A percentile compares a stretch with the other conserved stretches of the same genome.
Conservation (phyloP, 2,888 invertebrate genomes). For the Dicycla oo region DNA sequence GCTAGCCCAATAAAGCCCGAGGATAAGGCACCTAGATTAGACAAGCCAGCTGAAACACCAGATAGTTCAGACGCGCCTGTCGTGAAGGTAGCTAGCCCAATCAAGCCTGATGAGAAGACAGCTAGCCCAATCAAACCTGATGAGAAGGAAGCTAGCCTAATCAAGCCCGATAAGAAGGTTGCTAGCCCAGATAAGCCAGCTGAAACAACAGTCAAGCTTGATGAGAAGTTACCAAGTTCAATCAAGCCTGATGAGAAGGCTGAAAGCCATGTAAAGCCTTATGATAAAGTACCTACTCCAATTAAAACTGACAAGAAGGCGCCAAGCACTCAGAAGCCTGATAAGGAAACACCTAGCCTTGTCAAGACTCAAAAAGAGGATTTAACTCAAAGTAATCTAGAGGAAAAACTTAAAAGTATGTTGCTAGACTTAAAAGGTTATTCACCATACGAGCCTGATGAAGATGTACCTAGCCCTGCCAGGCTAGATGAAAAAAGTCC, state of each 20-base stretch:
- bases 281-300: constrained; percentile 11
- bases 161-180: constrained; percentile 4
- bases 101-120: not conserved
- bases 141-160: not conserved
- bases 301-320: constrained; percentile 9
- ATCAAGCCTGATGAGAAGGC: not conserved
- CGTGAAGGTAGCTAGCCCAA: not conserved
- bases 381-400: constrained; percentile 7
- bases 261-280: constrained; percentile 4
- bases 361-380: constrained; percentile 23
- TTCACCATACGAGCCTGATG: constrained; percentile 24
- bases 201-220: not conserved
- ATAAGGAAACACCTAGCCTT: not conserved
- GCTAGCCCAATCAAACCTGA: not conserved
- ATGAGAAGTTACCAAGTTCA: not conserved
- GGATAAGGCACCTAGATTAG: not conserved
- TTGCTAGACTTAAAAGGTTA: constrained; percentile 10
- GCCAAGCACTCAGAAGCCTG: not conserved
- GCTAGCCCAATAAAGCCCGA: not conserved
- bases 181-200: not conserved
- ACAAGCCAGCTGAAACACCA: not conserved
- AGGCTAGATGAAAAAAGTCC: not conserved
- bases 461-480: constrained; percentile 31
- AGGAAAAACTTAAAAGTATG: constrained; percentile 6
- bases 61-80: too few relatives aligned